Conservation (phyloP, 2,113 vertebrate species). For the Lamprotornis superbus region DNA sequence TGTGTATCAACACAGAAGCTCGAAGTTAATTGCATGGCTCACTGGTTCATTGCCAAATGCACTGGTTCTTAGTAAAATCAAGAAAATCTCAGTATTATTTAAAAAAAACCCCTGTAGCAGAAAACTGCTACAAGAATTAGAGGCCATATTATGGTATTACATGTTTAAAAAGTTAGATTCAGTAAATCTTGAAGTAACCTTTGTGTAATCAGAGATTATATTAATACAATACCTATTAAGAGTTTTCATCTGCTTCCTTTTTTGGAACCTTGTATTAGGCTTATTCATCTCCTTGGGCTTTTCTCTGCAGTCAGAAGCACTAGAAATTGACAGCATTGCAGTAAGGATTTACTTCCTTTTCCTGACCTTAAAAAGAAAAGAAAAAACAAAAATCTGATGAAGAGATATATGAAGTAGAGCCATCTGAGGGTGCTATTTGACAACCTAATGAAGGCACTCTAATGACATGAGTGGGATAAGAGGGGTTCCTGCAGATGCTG, state of each 20-base stretch:
- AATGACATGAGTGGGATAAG: not conserved
- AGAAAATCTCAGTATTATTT: not conserved
- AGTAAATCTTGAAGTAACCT: not conserved
- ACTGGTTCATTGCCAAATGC: not conserved
- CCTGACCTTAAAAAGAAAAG: not conserved
- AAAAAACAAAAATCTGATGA: not conserved
- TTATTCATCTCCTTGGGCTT: not conserved
- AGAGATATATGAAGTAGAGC: not conserved
- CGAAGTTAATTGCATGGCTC: not conserved
- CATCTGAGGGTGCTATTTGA: conserved; percentile 58
- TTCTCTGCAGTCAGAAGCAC: not conserved
- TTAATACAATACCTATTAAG: not conserved
- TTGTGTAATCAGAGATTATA: not conserved
- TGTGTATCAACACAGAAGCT: not conserved
- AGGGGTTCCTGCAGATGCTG: not conserved
- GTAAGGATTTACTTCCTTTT: not conserved
- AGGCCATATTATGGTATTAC: not conserved
- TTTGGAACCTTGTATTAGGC: not conserved
- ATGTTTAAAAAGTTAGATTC: not conserved
- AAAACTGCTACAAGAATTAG: not conserved
- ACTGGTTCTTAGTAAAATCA: not conserved
- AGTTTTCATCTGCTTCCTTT: not conserved
- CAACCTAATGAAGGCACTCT: not conserved
- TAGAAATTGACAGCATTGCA: not conserved
- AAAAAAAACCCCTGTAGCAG: too few relatives aligned